Evolutionary conservation across 2,888 invertebrate species (phyloP).

Genomic region (Ichneumon xanthorius): DNA sequence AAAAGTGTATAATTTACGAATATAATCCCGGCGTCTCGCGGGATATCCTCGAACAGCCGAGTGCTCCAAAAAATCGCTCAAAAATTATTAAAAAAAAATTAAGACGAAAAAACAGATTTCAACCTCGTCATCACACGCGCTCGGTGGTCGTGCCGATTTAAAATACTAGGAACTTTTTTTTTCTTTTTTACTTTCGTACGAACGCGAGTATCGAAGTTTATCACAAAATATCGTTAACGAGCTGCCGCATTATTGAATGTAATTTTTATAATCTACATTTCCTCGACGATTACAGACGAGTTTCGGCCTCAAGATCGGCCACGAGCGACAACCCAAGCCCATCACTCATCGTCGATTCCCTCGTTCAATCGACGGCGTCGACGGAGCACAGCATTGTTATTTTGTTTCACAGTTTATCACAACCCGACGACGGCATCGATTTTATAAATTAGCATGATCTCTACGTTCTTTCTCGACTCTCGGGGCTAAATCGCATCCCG

Average conservation of each 20-base stretch:
- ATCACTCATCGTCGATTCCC: conserved; percentile 24
- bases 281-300: conserved; percentile 11
- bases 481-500: conserved; percentile 71
- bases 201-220: conserved; percentile 26
- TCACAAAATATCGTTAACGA: conserved; percentile 52
- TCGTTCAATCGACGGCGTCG: background rate
- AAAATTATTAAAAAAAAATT: conserved; percentile 35
- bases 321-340: conserved; percentile 14
- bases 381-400: background rate
- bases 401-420: background rate
- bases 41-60: background rate
- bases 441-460: conserved; percentile 4
- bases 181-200: background rate
- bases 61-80: conserved; percentile 22
- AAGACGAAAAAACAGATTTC: background rate
- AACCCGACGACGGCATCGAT: background rate
- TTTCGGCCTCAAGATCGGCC: background rate
- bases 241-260: conserved; percentile 14
- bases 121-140: conserved; percentile 11
- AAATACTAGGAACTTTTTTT: conserved; percentile 71
- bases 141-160: conserved; percentile 12
- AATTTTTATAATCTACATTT: conserved; percentile 14
- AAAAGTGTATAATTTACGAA: background rate
- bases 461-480: conserved; percentile 28
- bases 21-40: background rate